Evolutionary conservation across 2,888 invertebrate genomes (phyloP), one percentile per base, ranked within the genome.

Genomic region (Buathra laborator): DNA sequence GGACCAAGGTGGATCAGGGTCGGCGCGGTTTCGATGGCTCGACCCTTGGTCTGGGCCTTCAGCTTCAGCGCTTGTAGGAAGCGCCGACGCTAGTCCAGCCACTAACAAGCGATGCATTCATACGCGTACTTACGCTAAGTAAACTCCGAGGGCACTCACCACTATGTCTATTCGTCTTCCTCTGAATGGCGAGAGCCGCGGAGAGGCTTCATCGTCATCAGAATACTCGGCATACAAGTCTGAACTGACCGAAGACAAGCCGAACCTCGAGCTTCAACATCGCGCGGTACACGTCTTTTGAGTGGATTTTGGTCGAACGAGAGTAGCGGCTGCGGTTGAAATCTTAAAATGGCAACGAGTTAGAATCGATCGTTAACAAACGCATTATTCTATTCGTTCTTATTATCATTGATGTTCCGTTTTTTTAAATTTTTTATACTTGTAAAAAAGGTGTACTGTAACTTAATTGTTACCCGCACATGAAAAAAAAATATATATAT

Each of bases 101-200:
- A 80, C 86, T 87, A 87, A 89, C 88, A 88, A 89, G 89, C 86
- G 81, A 89, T 86, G 88, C 88, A 89, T 90, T 88, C 88, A 89
- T 89, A 89, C 87, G 86, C 87, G 86, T 86, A 89, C 88, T 89
- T 88, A 85, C 86, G 86, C 87, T 90, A 88, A 88, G 90, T 89
- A 90, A 88, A 90, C 89, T 85, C 77, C 71, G 80, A 77, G 83
- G 37, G 76, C 79, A 80, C 81, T 83, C 62, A 53, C 53, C 71
- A 48, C 51, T 62, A 37, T 56, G 16, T 53, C 51, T 64, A 64
- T 81, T 74, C 74, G 16, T 70, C 70, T 77, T 62, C 14, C 71
- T 37, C 12, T 37, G 32, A 51, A 19, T 43, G 64, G 66, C 59
- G 14, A 59, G 59, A 43, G 9, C 37, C 37, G 24, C 56, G 16